Percentiles rank a stretch among this genome's conserved stretches.
Evolutionary conservation across 2,888 invertebrate genomes (phyloP).

Genomic region (Megastigmus dorsalis): DNA sequence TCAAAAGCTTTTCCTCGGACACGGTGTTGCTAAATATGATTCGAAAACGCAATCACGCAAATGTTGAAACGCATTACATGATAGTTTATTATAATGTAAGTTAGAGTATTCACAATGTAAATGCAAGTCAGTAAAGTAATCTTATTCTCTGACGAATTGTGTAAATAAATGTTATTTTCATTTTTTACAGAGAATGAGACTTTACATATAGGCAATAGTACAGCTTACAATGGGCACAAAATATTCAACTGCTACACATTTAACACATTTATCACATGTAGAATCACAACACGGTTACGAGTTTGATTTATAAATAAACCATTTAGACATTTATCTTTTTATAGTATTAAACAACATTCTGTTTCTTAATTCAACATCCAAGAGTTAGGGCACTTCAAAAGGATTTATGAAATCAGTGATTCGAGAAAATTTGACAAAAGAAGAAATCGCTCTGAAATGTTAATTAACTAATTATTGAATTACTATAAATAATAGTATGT

Average conservation of each 20-base stretch:
- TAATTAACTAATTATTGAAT: background rate
- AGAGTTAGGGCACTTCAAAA: slow-evolving; percentile 70
- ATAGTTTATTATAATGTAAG: background rate
- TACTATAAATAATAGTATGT: slow-evolving; percentile 6
- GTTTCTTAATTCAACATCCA: slow-evolving; percentile 66
- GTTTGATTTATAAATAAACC: slow-evolving; percentile 64
- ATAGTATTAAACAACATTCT: slow-evolving; percentile 60
- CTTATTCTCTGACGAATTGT: background rate
- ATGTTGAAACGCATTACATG: no score
- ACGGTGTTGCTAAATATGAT: no score
- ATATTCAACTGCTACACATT: slow-evolving; percentile 37
- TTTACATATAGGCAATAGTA: slow-evolving; percentile 1
- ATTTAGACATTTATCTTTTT: slow-evolving; percentile 62
- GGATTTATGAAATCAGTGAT: slow-evolving; percentile 53
- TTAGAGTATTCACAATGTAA: slow-evolving; percentile 7
- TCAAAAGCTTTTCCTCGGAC: no score
- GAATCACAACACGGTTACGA: slow-evolving; percentile 71
- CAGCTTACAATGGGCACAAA: slow-evolving; percentile 26
- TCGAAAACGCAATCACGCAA: no score
- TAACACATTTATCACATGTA: slow-evolving; percentile 71
- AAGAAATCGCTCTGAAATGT: slow-evolving; percentile 26
- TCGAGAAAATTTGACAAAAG: slow-evolving; percentile 5
- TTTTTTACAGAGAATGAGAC: background rate
- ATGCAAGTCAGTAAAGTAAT: background rate
- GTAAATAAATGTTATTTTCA: slow-evolving; percentile 1